Evolutionary conservation across 2,113 vertebrate species (phyloP).

Genomic region (Chamaea fasciata): DNA sequence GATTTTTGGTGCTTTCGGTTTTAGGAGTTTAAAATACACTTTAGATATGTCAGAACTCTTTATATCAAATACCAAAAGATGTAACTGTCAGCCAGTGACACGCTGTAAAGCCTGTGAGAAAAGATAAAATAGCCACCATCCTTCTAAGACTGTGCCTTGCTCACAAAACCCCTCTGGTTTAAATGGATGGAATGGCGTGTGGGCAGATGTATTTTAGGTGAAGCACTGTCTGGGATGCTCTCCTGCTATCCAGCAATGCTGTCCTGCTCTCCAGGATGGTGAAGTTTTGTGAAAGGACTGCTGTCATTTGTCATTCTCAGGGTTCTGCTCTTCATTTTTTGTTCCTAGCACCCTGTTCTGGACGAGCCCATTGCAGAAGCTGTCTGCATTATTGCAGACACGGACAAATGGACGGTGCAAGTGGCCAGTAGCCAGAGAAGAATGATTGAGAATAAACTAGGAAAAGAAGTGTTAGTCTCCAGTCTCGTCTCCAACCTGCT

Average conservation of each 20-base stretch:
- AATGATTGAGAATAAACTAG: constrained; percentile 87
- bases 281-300: accelerated
- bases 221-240: neutral
- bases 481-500: constrained; percentile 91
- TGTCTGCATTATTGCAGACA: constrained; percentile 97
- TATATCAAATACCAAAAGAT: neutral
- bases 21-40: neutral
- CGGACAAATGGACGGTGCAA: constrained; percentile 96
- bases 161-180: neutral
- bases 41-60: neutral
- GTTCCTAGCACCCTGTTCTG: constrained; percentile 89
- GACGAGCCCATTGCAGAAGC: constrained; percentile 98
- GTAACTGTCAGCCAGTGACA: neutral
- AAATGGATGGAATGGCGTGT: neutral
- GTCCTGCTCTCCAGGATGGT: accelerated
- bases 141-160: neutral
- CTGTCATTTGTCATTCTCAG: neutral
- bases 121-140: neutral
- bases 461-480: constrained; percentile 95
- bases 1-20: neutral
- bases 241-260: neutral
- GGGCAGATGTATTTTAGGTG: accelerated
- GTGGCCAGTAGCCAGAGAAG: constrained; percentile 95
- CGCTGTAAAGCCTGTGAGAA: neutral
- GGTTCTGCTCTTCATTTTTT: neutral